These are phyloP conservation scores for Drosophila putrida DNA, from an alignment of 2,888 invertebrate genomes.

Conservation along the genomic window DNA sequence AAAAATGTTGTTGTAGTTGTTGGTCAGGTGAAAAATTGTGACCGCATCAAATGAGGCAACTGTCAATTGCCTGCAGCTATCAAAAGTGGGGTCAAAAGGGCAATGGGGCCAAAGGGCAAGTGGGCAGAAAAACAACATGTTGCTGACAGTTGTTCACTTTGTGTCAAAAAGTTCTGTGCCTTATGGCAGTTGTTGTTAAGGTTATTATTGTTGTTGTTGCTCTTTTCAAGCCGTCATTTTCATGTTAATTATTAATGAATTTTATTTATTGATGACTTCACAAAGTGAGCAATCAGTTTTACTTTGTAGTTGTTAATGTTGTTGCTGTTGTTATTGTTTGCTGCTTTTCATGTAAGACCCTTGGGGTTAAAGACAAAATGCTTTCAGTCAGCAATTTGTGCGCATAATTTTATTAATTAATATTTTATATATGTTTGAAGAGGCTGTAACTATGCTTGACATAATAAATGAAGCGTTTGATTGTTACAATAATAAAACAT, in stretches of 20 bases:
- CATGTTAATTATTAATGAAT: conserved; percentile 72
- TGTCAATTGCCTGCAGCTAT: conserved; percentile 57
- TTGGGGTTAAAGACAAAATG: conserved; percentile 35
- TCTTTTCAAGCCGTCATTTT: conserved; percentile 60
- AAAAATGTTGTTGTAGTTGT: conserved; percentile 32
- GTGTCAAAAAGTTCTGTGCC: conserved; percentile 45
- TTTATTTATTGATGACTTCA: conserved; percentile 63
- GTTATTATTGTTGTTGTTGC: conserved; percentile 33
- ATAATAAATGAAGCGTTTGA: conserved; percentile 23
- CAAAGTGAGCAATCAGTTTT: conserved; percentile 57
- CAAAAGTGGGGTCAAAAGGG: neutral
- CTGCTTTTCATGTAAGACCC: conserved; percentile 15
- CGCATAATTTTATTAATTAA: conserved; percentile 57
- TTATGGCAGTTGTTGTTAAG: conserved; percentile 27
- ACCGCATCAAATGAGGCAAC: conserved; percentile 61
- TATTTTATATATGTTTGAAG: conserved; percentile 26
- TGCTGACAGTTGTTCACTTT: conserved; percentile 74
- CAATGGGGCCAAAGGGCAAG: neutral
- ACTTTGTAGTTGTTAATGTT: conserved; percentile 16
- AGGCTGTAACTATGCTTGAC: conserved; percentile 6
- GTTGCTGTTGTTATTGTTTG: conserved; percentile 10
- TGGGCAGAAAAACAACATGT: conserved; percentile 57
- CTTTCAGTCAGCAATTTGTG: conserved; percentile 56
- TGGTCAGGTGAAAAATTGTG: conserved; percentile 64
- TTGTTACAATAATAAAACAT: conserved; percentile 2